These are phyloP conservation scores for Harlomillsia oculata DNA, from an alignment of 1,140 invertebrate genomes.

Conservation along the genomic window DNA sequence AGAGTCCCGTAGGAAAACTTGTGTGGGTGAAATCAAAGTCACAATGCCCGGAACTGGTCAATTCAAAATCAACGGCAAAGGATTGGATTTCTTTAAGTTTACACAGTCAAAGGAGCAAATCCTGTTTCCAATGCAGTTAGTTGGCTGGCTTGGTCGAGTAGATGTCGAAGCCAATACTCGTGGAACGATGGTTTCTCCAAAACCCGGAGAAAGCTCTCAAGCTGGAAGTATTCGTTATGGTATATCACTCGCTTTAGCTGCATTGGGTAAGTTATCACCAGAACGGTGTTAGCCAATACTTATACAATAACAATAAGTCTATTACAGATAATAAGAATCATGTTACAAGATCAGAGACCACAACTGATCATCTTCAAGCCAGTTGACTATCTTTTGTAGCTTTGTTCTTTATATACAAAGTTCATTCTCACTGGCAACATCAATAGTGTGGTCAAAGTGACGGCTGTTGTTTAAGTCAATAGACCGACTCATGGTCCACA, in stretches of 20 bases:
- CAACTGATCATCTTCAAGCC: too few species aligned
- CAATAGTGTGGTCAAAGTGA: too few species aligned
- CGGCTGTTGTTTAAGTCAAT: too few species aligned
- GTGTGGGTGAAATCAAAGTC: constrained; percentile 56
- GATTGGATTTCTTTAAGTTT: constrained; percentile 24
- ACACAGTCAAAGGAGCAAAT: constrained; percentile 40
- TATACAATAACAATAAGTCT: not conserved
- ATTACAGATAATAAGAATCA: not conserved
- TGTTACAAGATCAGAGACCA: too few species aligned
- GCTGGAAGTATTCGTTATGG: constrained; percentile 77
- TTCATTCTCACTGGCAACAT: too few species aligned
- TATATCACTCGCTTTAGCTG: constrained; percentile 61
- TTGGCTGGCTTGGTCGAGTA: constrained; percentile 61
- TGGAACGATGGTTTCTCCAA: too few species aligned
- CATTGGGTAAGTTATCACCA: constrained; percentile 55
- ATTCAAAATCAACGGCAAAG: constrained; percentile 66
- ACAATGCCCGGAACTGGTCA: constrained; percentile 66
- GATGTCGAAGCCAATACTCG: constrained; percentile 70
- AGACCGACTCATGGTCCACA: too few species aligned
- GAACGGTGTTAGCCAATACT: not conserved
- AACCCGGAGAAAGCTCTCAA: constrained; percentile 56
- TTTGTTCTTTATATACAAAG: too few species aligned
- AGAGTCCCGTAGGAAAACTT: constrained; percentile 63
- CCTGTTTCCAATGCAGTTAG: constrained; percentile 75
- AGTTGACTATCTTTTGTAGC: too few species aligned